These are phyloP conservation scores for Dascillus cervinus DNA, from an alignment of 2,888 invertebrate genomes.

Conservation along the genomic window DNA sequence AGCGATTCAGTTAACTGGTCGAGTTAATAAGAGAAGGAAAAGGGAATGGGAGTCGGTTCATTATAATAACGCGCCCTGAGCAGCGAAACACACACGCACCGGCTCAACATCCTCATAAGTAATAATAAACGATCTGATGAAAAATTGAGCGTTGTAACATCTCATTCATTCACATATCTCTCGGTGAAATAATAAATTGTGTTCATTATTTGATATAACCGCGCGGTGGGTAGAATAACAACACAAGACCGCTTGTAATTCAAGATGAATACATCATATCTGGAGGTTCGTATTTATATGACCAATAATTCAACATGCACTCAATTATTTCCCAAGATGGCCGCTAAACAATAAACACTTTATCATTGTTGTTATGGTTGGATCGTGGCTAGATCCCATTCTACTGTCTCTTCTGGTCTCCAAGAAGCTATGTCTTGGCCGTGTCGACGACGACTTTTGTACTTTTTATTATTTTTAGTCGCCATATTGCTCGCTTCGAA, in stretches of 20 bases:
- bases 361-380: constrained; percentile 26
- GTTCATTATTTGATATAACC: constrained; percentile 11
- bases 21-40: no score
- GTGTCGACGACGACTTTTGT: no score
- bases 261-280: constrained; percentile 13
- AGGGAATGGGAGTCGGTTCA: no score
- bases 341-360: constrained; percentile 20
- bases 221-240: constrained; percentile 12
- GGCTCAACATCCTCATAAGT: no score
- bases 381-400: constrained; percentile 37
- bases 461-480: no score
- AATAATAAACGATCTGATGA: constrained; percentile 13
- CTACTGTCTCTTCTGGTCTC: constrained; percentile 33
- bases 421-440: constrained; percentile 36
- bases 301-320: constrained; percentile 15
- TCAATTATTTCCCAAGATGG: constrained; percentile 21
- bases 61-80: no score
- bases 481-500: constrained; percentile 13
- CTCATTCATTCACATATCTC: constrained; percentile 9
- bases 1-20: no score
- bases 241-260: constrained; percentile 10
- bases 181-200: constrained; percentile 14
- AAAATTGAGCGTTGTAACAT: constrained; percentile 11
- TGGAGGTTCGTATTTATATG: constrained; percentile 11
- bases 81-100: no score